phyloP scores from a whole-genome alignment of 2,113 vertebrate species.

The Sciurus niger region DNA sequence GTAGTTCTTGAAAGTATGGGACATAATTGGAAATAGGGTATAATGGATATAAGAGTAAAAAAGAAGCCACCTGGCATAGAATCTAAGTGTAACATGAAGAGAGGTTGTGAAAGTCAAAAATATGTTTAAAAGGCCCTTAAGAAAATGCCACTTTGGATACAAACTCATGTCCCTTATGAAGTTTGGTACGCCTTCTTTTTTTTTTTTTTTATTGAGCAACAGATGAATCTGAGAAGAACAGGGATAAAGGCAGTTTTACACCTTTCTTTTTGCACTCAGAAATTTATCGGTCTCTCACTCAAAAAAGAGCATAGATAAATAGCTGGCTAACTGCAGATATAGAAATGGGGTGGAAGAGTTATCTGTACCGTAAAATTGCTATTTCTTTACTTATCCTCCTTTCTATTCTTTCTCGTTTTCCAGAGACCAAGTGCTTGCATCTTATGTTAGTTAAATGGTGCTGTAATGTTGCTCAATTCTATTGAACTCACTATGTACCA shows the following conservation, averaged over 20 bases:
- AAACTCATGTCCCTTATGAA: background rate
- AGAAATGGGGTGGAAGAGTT: background rate
- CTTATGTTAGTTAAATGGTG: background rate
- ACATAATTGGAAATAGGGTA: background rate
- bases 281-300: background rate
- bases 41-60: background rate
- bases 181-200: background rate
- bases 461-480: background rate
- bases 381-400: background rate
- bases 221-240: constrained; percentile 1
- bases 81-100: background rate
- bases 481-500: background rate
- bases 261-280: background rate
- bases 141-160: constrained; percentile 16
- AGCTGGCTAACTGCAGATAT: background rate
- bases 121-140: background rate
- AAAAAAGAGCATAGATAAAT: background rate
- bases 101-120: background rate
- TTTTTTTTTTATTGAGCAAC: constrained; percentile 25
- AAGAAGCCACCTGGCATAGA: background rate
- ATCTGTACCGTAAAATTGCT: background rate
- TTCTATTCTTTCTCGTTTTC: background rate
- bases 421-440: background rate
- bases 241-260: background rate
- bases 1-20: background rate